Evolutionary conservation across 2,797 vertebrate genomes (phyloP), one percentile per base, ranked within the genome.

Genomic region (Sebastes cheni): DNA sequence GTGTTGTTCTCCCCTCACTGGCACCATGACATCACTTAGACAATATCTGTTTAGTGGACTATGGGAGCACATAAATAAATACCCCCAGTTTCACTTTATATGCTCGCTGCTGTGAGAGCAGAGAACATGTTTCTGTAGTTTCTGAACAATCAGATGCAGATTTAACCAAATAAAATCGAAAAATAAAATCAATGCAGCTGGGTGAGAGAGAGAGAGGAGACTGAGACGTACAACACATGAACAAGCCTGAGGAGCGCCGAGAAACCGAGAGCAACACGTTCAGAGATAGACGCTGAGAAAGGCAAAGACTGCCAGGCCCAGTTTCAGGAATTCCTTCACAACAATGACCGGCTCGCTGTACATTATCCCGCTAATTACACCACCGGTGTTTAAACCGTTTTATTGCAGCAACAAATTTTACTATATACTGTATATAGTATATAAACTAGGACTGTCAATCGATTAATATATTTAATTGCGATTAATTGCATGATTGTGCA

Each of bases 11-110:
- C 29, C 10, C 22, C 34, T 79, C 75, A 27, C 67, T 75, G 74
- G 61, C 69, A 82, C 88, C 72, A 34, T 78, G 66, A 67, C 77
- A 82, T 72, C 46, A 54, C 16, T 79, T 9, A 13, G 65, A 88
- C 82, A 79, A 27, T 79, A 70, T 83, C 66, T 83, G 65, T 80
- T 82, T 30, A 72, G 75, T 54, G 55, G 75, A 74, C 80, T 23
- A 52, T 72, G 4, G 22, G 55, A 76, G 46, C 65, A 42, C 58
- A 64, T 73, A 70, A 84, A 64, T 73, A 46, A 84, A 77, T 56
- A 68, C 39, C 61, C 60, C 16, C 16, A 6, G 50, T 67, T 16
- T 67, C 10, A 16, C 7, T 69, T 62, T 68, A 72, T 66, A n/a
- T 36, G 58, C 32, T 55, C 11, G 71, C 39, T 72, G 10, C 67